Conservation (phyloP, 2,888 invertebrate species). For the Galerucella calmariensis region DNA sequence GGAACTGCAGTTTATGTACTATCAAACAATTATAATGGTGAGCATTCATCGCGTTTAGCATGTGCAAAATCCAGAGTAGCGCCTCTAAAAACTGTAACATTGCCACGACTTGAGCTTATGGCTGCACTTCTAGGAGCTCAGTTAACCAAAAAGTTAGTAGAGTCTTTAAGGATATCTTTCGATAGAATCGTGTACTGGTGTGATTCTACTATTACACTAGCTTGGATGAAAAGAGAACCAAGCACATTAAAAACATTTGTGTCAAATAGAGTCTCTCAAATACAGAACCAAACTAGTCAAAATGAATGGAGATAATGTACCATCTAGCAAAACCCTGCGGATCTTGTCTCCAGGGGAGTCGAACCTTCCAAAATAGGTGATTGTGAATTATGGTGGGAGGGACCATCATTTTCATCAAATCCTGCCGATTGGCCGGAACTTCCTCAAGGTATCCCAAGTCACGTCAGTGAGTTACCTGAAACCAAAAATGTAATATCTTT, state of each 20-base stretch:
- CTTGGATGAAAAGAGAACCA: constrained; percentile 26
- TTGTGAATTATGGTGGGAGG: constrained; percentile 12
- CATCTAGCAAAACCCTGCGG: constrained; percentile 41
- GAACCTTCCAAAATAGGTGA: constrained; percentile 6
- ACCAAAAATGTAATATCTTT: too few relatives aligned
- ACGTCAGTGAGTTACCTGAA: too few relatives aligned
- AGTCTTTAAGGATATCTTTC: constrained; percentile 14
- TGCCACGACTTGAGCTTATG: constrained; percentile 46
- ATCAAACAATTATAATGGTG: constrained; percentile 26
- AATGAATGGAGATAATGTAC: constrained; percentile 40
- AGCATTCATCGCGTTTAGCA: background rate
- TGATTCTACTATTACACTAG: constrained; percentile 32
- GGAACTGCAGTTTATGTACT: constrained; percentile 44
- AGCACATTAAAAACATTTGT: too few relatives aligned
- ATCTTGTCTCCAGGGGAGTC: constrained; percentile 38
- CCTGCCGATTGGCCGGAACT: background rate
- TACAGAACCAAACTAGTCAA: constrained; percentile 30
- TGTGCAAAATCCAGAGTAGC: constrained; percentile 47
- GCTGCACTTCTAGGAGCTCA: constrained; percentile 36
- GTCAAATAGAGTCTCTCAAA: constrained; percentile 13
- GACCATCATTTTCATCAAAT: constrained; percentile 21
- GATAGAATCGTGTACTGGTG: constrained; percentile 5
- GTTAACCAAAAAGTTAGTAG: background rate
- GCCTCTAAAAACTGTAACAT: constrained; percentile 43
- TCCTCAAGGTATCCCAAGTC: background rate